A percentile compares a stretch with the other conserved stretches of the same genome.
Conservation (phyloP, 2,888 invertebrate species). For the Pilophorus perplexus region DNA sequence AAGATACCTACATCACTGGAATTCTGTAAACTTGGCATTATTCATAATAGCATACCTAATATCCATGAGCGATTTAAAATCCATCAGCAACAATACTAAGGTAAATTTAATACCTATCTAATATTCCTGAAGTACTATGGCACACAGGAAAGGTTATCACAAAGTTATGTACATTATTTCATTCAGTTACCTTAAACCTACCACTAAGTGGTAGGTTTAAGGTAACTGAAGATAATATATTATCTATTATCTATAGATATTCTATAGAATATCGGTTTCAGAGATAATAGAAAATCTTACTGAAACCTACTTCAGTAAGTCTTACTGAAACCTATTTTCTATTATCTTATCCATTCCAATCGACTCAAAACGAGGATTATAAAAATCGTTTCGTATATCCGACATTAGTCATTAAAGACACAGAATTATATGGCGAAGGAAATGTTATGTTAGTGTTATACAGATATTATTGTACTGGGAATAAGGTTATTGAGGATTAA, state of each 20-base stretch:
- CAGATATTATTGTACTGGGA: constrained; percentile 16
- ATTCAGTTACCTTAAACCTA: constrained; percentile 9
- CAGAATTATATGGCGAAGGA: not conserved
- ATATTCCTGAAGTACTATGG: constrained; percentile 21
- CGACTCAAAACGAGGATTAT: no score
- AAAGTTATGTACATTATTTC: constrained; percentile 5
- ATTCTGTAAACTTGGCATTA: constrained; percentile 11
- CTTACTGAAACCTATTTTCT: constrained; percentile 29
- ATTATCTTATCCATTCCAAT: constrained; percentile 10
- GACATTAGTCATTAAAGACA: constrained; percentile 3
- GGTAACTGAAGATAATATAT: no score
- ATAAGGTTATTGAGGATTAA: not conserved
- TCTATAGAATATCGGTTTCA: no score
- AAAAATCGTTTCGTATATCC: constrained; percentile 1
- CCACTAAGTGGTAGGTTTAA: no score
- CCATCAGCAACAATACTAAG: no score
- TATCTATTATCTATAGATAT: no score
- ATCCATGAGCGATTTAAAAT: no score
- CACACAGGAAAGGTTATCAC: constrained; percentile 8
- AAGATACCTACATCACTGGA: constrained; percentile 5
- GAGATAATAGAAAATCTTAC: no score
- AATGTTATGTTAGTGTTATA: constrained; percentile 7
- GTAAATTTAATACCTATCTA: no score
- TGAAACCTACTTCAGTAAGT: no score
- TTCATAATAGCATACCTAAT: constrained; percentile 7